phyloP scores from a whole-genome alignment of 2,113 vertebrate species.

The Copsychus sechellarum region DNA sequence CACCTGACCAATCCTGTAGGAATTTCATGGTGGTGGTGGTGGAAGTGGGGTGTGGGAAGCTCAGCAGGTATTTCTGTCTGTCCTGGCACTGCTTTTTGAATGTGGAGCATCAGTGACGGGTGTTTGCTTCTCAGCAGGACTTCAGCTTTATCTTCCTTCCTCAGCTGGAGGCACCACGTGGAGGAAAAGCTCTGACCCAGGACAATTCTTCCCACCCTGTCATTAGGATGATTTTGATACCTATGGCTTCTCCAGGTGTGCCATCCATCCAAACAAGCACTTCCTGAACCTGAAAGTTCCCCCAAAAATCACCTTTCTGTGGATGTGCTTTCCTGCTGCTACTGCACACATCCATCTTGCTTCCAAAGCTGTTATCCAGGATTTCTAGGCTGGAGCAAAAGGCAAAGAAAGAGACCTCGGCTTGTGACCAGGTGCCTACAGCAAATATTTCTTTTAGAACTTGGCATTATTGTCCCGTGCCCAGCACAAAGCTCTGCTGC shows the following conservation, averaged over 20 bases:
- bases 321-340: neutral
- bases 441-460: neutral
- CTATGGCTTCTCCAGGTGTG: neutral
- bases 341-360: neutral
- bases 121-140: neutral
- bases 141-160: neutral
- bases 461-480: neutral
- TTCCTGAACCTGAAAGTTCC: neutral
- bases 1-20: neutral
- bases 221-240: neutral
- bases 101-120: neutral
- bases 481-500: neutral
- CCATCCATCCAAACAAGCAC: neutral
- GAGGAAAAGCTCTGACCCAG: neutral
- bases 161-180: rapidly evolving
- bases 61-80: neutral
- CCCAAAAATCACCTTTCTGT: neutral
- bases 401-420: neutral
- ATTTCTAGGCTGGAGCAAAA: neutral
- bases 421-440: neutral
- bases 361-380: neutral
- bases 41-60: neutral
- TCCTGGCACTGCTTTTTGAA: neutral
- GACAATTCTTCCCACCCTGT: neutral
- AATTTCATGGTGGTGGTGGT: neutral